These are phyloP conservation scores for Bergia sp. DNA, from an alignment of 92 coral and sea anemone genomes.

Conservation along the genomic window DNA sequence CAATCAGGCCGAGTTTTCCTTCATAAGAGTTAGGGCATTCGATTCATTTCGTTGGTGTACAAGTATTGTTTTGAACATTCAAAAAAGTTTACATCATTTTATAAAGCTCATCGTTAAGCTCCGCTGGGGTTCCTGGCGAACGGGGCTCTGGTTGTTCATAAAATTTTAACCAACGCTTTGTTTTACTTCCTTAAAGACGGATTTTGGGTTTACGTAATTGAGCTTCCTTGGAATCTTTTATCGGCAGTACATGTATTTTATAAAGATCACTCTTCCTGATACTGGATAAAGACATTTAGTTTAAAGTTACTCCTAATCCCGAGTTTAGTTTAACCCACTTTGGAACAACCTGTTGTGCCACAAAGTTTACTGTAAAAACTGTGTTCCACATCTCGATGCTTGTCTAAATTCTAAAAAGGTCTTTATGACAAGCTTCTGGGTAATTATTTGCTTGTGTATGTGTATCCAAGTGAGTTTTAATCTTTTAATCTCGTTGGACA, in stretches of 20 bases:
- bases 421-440: not conserved
- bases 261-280: too few relatives aligned
- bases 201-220: too few relatives aligned
- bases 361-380: not conserved
- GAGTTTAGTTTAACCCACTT: too few relatives aligned
- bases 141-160: not conserved
- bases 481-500: constrained; percentile 8
- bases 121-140: not conserved
- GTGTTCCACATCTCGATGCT: not conserved
- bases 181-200: too few relatives aligned
- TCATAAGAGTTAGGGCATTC: not conserved
- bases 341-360: not conserved
- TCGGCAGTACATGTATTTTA: too few relatives aligned
- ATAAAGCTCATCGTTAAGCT: not conserved
- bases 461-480: not conserved
- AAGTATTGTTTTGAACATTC: not conserved
- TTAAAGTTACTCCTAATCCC: too few relatives aligned
- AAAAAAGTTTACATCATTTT: not conserved
- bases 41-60: not conserved
- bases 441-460: constrained; percentile 26
- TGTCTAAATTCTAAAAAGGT: not conserved
- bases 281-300: too few relatives aligned
- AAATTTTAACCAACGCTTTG: too few relatives aligned
- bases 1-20: not conserved
- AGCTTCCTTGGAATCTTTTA: too few relatives aligned